These are phyloP conservation scores for Habroteleia sp. DNA, from an alignment of 2,888 invertebrate genomes.

Conservation along the genomic window DNA sequence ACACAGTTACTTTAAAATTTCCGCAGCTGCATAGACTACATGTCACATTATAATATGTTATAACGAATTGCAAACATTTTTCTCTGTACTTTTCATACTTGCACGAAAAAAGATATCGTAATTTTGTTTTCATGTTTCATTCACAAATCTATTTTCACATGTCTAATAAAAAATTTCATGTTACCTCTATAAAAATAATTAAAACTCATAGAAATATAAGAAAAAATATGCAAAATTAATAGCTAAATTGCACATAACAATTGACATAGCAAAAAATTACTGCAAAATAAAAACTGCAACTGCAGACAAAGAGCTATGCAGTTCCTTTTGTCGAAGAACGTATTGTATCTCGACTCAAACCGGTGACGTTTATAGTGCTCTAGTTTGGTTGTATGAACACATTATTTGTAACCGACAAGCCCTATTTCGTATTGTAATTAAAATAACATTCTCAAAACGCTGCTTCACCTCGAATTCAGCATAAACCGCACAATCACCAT, in stretches of 20 bases:
- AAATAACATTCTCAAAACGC: slow-evolving; percentile 29
- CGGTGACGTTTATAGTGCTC: background rate
- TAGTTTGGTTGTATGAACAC: slow-evolving; percentile 16
- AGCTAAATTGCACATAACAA: slow-evolving; percentile 5
- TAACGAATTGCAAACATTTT: slow-evolving; percentile 1
- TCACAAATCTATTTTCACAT: too few relatives aligned
- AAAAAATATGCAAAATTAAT: slow-evolving; percentile 4
- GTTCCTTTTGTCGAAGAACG: slow-evolving; percentile 18
- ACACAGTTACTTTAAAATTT: slow-evolving; percentile 25
- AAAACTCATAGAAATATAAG: background rate
- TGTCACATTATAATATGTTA: slow-evolving; percentile 19
- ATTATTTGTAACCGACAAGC: slow-evolving; percentile 32
- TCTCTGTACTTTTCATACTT: background rate
- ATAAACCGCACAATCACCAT: slow-evolving; percentile 21
- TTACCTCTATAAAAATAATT: too few relatives aligned
- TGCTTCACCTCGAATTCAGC: slow-evolving; percentile 1
- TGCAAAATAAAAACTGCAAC: slow-evolving; percentile 15
- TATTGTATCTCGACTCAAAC: slow-evolving; percentile 13
- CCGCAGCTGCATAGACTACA: background rate
- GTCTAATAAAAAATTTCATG: too few relatives aligned
- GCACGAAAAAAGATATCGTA: too few relatives aligned
- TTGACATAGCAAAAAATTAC: slow-evolving; percentile 8
- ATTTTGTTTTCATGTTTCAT: too few relatives aligned
- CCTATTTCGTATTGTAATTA: slow-evolving; percentile 38
- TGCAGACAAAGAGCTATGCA: slow-evolving; percentile 13